Evolutionary conservation across 2,113 vertebrate genomes (phyloP).

Genomic region (Pao palembangensis): DNA sequence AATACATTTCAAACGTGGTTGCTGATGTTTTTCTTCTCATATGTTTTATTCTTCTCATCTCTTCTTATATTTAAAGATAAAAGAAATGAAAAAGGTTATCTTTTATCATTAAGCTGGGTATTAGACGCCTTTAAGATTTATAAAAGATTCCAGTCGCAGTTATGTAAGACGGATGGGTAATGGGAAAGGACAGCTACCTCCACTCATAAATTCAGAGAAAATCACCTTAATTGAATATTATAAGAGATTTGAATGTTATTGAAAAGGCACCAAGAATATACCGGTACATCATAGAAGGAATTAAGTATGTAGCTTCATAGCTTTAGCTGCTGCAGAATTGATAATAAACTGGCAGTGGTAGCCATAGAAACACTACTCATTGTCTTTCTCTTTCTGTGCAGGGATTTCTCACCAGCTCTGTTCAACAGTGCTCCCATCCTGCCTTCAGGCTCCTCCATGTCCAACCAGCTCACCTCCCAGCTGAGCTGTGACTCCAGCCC

Average conservation of each 20-base stretch:
- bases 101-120: too few relatives aligned
- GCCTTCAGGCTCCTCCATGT: constrained; percentile 84
- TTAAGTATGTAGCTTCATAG: neutral
- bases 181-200: neutral
- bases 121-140: too few relatives aligned
- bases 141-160: too few relatives aligned
- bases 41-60: too few relatives aligned
- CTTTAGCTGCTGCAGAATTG: neutral
- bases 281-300: too few relatives aligned
- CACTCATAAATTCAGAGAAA: neutral
- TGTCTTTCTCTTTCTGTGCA: constrained; percentile 42
- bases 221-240: too few relatives aligned
- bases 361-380: neutral
- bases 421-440: constrained; percentile 97
- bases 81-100: too few relatives aligned
- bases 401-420: constrained; percentile 97
- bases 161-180: too few relatives aligned
- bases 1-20: neutral
- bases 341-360: neutral
- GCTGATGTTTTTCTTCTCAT: too few relatives aligned
- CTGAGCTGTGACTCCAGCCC: constrained; percentile 85
- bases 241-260: too few relatives aligned
- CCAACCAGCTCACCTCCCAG: constrained; percentile 86
- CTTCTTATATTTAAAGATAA: too few relatives aligned
- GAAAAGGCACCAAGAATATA: too few relatives aligned